A percentile compares a stretch with the other conserved stretches of the same genome.
Conservation (phyloP, 2,888 invertebrate species). For the Muscina levida region DNA sequence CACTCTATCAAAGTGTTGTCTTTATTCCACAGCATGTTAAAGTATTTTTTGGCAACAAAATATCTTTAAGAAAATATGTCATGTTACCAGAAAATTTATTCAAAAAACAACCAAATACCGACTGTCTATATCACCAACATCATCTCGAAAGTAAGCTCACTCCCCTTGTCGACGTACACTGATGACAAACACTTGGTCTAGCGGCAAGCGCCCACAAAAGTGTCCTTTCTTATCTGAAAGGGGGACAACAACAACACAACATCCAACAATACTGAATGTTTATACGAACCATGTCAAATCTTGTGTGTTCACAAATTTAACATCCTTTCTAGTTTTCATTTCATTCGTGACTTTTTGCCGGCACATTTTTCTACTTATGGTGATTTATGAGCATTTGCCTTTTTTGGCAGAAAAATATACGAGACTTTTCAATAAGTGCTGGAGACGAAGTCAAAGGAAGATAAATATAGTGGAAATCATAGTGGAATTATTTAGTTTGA, state of each 20-base stretch:
- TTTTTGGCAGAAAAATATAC: slow-evolving; percentile 59
- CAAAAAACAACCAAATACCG: background rate
- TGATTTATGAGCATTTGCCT: slow-evolving; percentile 63
- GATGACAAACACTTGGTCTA: slow-evolving; percentile 1
- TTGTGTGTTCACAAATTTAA: slow-evolving; percentile 60
- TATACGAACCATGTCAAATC: slow-evolving; percentile 56
- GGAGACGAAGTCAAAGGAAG: background rate
- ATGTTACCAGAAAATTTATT: background rate
- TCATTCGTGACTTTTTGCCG: background rate
- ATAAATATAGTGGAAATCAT: background rate
- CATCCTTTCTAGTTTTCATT: slow-evolving; percentile 44
- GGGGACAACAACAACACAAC: background rate
- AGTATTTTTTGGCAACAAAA: too few species aligned
- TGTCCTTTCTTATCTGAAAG: slow-evolving; percentile 22
- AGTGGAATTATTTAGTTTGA: slow-evolving; percentile 18
- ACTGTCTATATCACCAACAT: background rate
- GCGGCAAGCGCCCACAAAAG: background rate
- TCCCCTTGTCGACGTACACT: background rate
- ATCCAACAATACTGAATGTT: background rate
- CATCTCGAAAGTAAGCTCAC: slow-evolving; percentile 7
- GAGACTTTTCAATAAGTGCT: slow-evolving; percentile 21
- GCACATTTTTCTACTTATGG: slow-evolving; percentile 22
- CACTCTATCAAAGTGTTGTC: too few species aligned
- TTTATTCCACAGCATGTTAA: too few species aligned
- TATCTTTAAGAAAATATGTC: too few species aligned